Evolutionary conservation across 2,113 vertebrate species (phyloP).

Genomic region (Serilophus lunatus): DNA sequence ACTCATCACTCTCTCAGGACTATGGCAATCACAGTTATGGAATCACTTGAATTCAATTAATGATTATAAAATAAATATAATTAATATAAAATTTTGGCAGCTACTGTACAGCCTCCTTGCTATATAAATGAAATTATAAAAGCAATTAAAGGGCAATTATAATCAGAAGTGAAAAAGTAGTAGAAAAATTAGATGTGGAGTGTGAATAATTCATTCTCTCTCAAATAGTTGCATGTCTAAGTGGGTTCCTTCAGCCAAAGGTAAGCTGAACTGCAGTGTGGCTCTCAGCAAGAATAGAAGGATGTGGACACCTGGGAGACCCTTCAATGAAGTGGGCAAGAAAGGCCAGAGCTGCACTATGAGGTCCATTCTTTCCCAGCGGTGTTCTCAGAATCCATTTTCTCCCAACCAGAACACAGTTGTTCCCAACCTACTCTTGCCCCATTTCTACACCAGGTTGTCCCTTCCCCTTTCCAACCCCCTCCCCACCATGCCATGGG

Average conservation of each 20-base stretch:
- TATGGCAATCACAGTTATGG: neutral
- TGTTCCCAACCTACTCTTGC: neutral
- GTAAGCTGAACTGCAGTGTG: neutral
- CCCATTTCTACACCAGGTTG: neutral
- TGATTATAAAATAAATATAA: neutral
- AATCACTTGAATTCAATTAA: neutral
- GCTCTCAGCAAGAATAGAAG: neutral
- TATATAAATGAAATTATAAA: slow-evolving; percentile 15
- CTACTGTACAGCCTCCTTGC: neutral
- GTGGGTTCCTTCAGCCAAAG: neutral
- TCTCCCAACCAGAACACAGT: neutral
- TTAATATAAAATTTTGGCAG: neutral
- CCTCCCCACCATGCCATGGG: neutral
- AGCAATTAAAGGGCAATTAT: slow-evolving; percentile 29
- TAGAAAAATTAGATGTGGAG: neutral
- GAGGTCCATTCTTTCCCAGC: neutral
- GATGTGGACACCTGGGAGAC: neutral
- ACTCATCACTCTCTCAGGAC: neutral
- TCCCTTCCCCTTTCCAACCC: neutral
- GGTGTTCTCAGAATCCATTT: neutral
- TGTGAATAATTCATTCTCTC: neutral
- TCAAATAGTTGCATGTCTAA: neutral
- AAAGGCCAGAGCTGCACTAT: neutral
- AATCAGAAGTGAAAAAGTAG: neutral
- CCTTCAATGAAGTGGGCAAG: neutral